These are phyloP conservation scores for Drosophila sturtevanti DNA, from an alignment of 1,140 invertebrate genomes.

Conservation along the genomic window DNA sequence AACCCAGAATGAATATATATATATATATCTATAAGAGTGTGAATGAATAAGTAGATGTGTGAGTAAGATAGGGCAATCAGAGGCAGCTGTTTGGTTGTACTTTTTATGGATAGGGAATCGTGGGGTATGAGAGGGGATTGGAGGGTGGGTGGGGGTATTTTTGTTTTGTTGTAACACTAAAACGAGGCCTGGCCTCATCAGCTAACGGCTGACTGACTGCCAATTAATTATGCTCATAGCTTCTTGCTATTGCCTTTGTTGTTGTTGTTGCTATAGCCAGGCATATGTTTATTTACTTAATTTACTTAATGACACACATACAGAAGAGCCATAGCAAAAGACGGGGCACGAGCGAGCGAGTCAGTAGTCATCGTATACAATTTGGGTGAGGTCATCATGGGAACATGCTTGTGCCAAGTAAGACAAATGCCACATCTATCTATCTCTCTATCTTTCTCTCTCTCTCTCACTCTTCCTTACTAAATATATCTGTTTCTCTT, in stretches of 20 bases:
- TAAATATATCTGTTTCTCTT: not conserved
- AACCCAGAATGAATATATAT: constrained; percentile 43
- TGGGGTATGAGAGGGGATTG: too few relatives aligned
- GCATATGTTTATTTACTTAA: constrained; percentile 82
- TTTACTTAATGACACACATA: constrained; percentile 80
- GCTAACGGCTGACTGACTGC: constrained; percentile 74
- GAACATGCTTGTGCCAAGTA: constrained; percentile 8
- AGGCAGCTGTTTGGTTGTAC: constrained; percentile 43
- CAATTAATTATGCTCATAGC: constrained; percentile 78
- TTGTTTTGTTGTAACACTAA: constrained; percentile 39
- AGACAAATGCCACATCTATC: constrained; percentile 36
- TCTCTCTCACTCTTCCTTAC: not conserved
- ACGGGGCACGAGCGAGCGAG: constrained; percentile 43
- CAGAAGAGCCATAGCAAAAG: constrained; percentile 7
- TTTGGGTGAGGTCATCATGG: constrained; percentile 73
- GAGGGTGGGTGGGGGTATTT: constrained; percentile 15
- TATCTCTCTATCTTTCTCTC: not conserved
- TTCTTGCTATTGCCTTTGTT: constrained; percentile 26
- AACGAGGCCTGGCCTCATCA: constrained; percentile 41
- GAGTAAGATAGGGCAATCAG: constrained; percentile 27
- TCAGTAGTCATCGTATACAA: constrained; percentile 35
- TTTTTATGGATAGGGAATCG: too few relatives aligned
- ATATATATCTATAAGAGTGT: constrained; percentile 32
- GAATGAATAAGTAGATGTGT: constrained; percentile 15
- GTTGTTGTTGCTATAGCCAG: constrained; percentile 43